These are phyloP conservation scores for Steinernema khuongi DNA, from an alignment of 1,140 invertebrate genomes.

Conservation along the genomic window DNA sequence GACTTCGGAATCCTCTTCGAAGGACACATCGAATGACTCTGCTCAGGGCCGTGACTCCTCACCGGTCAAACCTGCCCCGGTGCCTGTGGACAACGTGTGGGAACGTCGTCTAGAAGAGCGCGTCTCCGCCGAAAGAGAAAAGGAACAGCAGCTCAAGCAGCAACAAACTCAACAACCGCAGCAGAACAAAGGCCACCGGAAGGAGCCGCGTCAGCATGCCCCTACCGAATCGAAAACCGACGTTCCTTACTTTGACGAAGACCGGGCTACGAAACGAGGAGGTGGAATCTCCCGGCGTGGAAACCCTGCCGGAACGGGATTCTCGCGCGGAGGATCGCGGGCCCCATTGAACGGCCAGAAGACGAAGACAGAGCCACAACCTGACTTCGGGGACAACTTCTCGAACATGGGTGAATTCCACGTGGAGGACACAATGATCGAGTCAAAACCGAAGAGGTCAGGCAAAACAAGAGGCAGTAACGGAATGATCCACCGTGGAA, in stretches of 20 bases:
- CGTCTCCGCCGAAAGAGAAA: slow-evolving; percentile 34
- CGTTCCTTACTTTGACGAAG: too few relatives aligned
- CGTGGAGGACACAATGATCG: slow-evolving; percentile 42
- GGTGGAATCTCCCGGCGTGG: background rate
- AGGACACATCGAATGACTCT: slow-evolving; percentile 11
- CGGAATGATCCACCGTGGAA: slow-evolving; percentile 17
- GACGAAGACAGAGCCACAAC: background rate
- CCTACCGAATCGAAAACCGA: too few relatives aligned
- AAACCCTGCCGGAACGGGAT: slow-evolving; percentile 20
- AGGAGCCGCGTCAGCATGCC: too few relatives aligned
- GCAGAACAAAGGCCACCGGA: background rate
- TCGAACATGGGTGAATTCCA: slow-evolving; percentile 53
- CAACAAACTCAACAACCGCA: slow-evolving; percentile 25
- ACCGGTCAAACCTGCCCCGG: slow-evolving; percentile 23
- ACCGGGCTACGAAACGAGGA: background rate
- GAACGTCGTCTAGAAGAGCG: slow-evolving; percentile 54
- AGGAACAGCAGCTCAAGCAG: slow-evolving; percentile 30
- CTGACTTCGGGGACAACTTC: slow-evolving; percentile 41
- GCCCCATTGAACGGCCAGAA: background rate
- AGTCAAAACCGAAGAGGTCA: slow-evolving; percentile 21
- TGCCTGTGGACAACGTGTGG: slow-evolving; percentile 49
- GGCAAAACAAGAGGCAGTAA: background rate
- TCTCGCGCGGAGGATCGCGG: background rate
- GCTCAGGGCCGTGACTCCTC: background rate
- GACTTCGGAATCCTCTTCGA: background rate